A percentile compares a stretch with the other conserved stretches of the same genome.
Evolutionary conservation across 2,888 invertebrate species (phyloP).

Genomic region (Escarpia spicata): DNA sequence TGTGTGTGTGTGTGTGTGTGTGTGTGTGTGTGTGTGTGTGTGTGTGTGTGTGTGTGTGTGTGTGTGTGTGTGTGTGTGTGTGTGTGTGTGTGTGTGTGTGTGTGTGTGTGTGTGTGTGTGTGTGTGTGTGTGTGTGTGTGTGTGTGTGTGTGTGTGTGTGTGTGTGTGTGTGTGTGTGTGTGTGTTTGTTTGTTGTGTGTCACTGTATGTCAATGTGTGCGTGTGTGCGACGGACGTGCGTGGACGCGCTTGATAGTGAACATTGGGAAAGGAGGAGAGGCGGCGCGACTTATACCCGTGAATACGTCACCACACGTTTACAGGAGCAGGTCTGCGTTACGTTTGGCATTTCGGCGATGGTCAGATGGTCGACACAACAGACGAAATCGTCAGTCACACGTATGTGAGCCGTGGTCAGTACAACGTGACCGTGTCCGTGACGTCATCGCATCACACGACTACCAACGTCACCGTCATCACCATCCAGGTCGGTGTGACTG

Average conservation of each 20-base stretch:
- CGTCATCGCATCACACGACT: slow-evolving; percentile 42
- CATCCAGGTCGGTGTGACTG: not conserved
- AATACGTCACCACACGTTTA: not conserved
- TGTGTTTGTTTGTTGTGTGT: too few relatives aligned
- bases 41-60: too few relatives aligned
- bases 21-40: too few relatives aligned
- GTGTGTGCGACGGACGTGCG: not conserved
- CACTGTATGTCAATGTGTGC: not conserved
- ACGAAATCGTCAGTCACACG: slow-evolving; percentile 36
- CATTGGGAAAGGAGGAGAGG: not conserved
- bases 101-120: too few relatives aligned
- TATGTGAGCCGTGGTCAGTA: slow-evolving; percentile 47
- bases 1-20: too few relatives aligned
- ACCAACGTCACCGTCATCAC: slow-evolving; percentile 43
- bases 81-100: not conserved
- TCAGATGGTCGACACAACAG: slow-evolving; percentile 29
- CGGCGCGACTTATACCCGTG: not conserved
- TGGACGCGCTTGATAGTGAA: too few relatives aligned
- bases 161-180: too few relatives aligned
- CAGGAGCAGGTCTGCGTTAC: slow-evolving; percentile 55
- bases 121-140: too few relatives aligned
- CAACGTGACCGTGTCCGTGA: slow-evolving; percentile 39
- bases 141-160: too few relatives aligned
- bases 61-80: too few relatives aligned
- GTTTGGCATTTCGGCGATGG: slow-evolving; percentile 60